These are phyloP conservation scores for Acanthurus leucopareius DNA, from an alignment of 2,797 vertebrate genomes.

Conservation along the genomic window DNA sequence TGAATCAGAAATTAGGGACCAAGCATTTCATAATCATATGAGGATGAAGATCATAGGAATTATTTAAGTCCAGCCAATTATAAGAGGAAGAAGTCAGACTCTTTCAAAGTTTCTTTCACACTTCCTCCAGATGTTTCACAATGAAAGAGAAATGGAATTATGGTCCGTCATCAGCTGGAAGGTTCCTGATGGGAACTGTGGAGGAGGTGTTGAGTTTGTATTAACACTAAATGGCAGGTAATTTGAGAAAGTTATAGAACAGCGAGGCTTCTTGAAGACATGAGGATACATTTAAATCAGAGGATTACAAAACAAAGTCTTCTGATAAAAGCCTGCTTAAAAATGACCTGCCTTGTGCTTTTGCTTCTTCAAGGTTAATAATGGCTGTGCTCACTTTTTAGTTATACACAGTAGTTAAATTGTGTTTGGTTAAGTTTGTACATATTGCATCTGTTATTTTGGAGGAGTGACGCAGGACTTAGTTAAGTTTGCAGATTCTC, in stretches of 20 bases:
- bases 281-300: constrained; percentile 1
- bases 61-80: not conserved
- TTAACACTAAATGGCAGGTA: not conserved
- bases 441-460: too few species aligned
- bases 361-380: too few species aligned
- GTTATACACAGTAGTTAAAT: not conserved
- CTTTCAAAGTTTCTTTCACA: constrained; percentile 3
- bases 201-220: not conserved
- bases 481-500: too few species aligned
- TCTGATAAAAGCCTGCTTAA: not conserved
- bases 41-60: not conserved
- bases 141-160: not conserved
- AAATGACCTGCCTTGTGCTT: not conserved
- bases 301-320: not conserved
- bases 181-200: not conserved
- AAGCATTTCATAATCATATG: not conserved
- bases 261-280: not conserved
- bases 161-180: not conserved
- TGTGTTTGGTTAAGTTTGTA: too few species aligned
- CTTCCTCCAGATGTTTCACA: constrained; percentile 16
- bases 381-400: not conserved
- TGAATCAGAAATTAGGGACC: not conserved
- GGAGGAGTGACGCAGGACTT: too few species aligned
- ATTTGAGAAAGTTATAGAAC: not conserved
- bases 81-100: not conserved